phyloP scores from a whole-genome alignment of 2,888 invertebrate genomes.

The Acanthosoma haemorrhoidale region DNA sequence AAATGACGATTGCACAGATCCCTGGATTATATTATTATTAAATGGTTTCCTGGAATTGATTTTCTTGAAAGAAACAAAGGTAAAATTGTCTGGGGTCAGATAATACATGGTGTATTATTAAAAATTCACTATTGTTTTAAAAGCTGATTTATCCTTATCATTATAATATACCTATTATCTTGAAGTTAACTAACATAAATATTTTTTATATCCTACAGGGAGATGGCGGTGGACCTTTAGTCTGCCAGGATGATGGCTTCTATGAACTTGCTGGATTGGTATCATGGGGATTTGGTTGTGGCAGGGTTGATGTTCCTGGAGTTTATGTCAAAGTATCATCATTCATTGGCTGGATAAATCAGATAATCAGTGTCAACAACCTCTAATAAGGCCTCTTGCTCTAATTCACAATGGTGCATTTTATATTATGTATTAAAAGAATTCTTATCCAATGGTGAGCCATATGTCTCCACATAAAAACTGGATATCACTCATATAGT shows the following conservation, averaged over 20 bases:
- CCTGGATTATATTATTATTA: too few species aligned
- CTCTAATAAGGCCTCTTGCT: slow-evolving; percentile 33
- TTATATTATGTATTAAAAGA: neutral
- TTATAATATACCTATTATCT: neutral
- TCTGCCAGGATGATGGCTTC: slow-evolving; percentile 88
- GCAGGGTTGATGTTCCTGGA: slow-evolving; percentile 89
- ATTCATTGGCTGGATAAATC: slow-evolving; percentile 95
- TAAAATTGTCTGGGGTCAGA: too few species aligned
- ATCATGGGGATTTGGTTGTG: slow-evolving; percentile 93
- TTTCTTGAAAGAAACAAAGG: too few species aligned
- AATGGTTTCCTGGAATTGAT: too few species aligned
- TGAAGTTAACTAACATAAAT: slow-evolving; percentile 5
- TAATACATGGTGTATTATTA: too few species aligned
- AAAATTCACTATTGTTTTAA: too few species aligned
- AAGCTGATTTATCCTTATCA: neutral
- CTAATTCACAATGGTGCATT: neutral
- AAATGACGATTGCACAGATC: too few species aligned
- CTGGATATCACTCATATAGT: neutral
- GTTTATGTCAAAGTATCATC: slow-evolving; percentile 94
- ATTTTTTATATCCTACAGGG: slow-evolving; percentile 55
- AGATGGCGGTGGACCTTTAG: slow-evolving; percentile 88
- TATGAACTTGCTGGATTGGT: slow-evolving; percentile 89
- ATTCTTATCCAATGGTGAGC: neutral
- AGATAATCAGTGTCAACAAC: slow-evolving; percentile 91
- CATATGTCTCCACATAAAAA: neutral